These are phyloP conservation scores for Champsocephalus esox DNA, from an alignment of 2,797 vertebrate genomes.

Conservation along the genomic window DNA sequence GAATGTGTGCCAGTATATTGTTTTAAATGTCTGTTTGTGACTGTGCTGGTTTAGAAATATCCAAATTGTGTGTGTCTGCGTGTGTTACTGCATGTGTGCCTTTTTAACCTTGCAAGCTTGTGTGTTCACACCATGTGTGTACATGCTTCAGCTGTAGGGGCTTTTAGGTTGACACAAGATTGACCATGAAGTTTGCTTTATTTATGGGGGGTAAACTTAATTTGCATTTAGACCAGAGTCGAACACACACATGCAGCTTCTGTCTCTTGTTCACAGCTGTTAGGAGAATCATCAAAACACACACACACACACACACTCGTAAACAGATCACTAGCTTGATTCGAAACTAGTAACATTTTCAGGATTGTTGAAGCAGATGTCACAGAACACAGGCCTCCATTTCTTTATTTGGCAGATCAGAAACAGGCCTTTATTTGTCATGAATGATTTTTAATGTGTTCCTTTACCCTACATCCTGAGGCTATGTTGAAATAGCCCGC, in stretches of 20 bases:
- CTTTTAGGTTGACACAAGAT: constrained; percentile 15
- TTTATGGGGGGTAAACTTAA: constrained; percentile 19
- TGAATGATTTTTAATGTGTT: constrained; percentile 33
- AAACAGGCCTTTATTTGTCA: constrained; percentile 33
- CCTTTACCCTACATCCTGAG: constrained; percentile 26
- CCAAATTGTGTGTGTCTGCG: background rate
- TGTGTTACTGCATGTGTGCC: constrained; percentile 17
- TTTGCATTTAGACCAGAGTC: constrained; percentile 50
- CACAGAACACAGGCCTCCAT: constrained; percentile 30
- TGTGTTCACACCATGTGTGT: constrained; percentile 29
- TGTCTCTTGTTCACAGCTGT: constrained; percentile 21
- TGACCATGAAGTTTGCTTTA: constrained; percentile 31
- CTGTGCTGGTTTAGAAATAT: constrained; percentile 19
- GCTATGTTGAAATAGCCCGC: constrained; percentile 42
- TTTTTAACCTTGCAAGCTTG: constrained; percentile 27
- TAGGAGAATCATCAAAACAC: background rate
- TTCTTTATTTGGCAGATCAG: constrained; percentile 8
- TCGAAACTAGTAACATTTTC: background rate
- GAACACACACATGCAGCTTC: constrained; percentile 26
- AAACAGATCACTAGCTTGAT: constrained; percentile 2
- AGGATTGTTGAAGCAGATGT: constrained; percentile 19
- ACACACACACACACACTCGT: background rate
- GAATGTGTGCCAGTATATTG: constrained; percentile 35
- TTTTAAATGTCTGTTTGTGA: constrained; percentile 36
- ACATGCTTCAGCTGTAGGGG: constrained; percentile 27